phyloP scores from a whole-genome alignment of 2,113 vertebrate species.

The Burhinus bistriatus region DNA sequence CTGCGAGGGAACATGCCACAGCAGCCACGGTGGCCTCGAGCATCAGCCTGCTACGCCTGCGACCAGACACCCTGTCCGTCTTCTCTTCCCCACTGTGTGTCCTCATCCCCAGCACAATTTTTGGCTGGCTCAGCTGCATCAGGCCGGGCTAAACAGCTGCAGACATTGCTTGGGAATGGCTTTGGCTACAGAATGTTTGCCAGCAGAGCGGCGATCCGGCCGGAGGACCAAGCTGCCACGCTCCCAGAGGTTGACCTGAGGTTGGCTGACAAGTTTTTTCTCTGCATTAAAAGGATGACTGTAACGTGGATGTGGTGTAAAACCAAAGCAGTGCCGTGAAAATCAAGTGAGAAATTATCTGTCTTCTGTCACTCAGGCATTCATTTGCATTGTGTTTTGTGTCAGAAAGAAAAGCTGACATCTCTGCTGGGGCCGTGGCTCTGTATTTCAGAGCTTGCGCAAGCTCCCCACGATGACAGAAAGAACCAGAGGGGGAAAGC shows the following conservation, averaged over 20 bases:
- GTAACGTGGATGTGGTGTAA: background rate
- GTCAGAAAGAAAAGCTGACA: background rate
- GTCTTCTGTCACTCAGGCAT: background rate
- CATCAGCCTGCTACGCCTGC: background rate
- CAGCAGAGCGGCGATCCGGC: accelerated
- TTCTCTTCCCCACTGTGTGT: background rate
- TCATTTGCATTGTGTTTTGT: background rate
- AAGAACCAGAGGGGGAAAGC: background rate
- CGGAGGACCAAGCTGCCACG: accelerated
- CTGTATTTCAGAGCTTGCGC: background rate
- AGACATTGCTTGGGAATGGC: background rate
- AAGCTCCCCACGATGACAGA: background rate
- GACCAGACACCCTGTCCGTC: accelerated
- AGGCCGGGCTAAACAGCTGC: background rate
- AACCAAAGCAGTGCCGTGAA: background rate
- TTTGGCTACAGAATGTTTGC: background rate
- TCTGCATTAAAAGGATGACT: background rate
- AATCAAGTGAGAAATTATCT: background rate
- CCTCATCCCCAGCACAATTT: background rate
- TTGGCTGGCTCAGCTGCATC: background rate
- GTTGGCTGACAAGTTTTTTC: background rate
- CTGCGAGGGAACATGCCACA: accelerated
- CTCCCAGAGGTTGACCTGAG: background rate
- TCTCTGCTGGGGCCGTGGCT: background rate
- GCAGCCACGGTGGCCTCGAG: background rate